Percentiles rank a stretch among this genome's conserved stretches.
These are phyloP conservation scores for Lymantria dispar DNA, from an alignment of 2,888 invertebrate species.

Conservation along the genomic window DNA sequence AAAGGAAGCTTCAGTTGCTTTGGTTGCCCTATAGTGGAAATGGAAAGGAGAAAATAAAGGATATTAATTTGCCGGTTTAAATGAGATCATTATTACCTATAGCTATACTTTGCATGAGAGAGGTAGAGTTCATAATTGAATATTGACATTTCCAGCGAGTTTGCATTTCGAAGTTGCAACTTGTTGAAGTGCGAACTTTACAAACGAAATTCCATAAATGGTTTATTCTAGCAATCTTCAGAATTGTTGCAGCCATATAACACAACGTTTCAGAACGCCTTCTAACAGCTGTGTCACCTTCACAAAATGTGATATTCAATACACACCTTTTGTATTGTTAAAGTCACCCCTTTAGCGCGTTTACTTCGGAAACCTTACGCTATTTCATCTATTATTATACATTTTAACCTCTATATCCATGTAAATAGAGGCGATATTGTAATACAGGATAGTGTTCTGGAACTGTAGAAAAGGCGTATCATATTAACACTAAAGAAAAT, in stretches of 20 bases:
- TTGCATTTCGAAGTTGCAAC: too few relatives aligned
- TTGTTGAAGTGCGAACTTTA: background rate
- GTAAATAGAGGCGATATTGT: background rate
- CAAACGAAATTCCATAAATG: background rate
- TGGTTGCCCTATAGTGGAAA: too few relatives aligned
- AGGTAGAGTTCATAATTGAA: too few relatives aligned
- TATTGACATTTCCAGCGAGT: too few relatives aligned
- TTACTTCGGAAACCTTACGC: slow-evolving; percentile 17
- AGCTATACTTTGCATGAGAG: too few relatives aligned
- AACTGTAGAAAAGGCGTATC: background rate
- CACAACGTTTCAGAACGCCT: slow-evolving; percentile 34
- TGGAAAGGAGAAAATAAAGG: too few relatives aligned
- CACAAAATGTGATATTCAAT: slow-evolving; percentile 45
- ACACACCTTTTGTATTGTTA: slow-evolving; percentile 43
- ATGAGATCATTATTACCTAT: too few relatives aligned
- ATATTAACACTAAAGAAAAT: background rate
- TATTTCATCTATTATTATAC: background rate
- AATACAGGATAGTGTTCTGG: background rate
- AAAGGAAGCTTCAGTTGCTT: too few relatives aligned
- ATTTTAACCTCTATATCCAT: background rate
- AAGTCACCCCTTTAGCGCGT: slow-evolving; percentile 35
- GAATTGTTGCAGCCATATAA: slow-evolving; percentile 23
- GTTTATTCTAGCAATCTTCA: slow-evolving; percentile 1
- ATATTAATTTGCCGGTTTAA: too few relatives aligned
- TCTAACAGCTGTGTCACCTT: slow-evolving; percentile 40